Percentiles rank a stretch among this genome's conserved stretches.
These are phyloP conservation scores for Fopius arisanus DNA, from an alignment of 1,140 invertebrate species.

Conservation along the genomic window DNA sequence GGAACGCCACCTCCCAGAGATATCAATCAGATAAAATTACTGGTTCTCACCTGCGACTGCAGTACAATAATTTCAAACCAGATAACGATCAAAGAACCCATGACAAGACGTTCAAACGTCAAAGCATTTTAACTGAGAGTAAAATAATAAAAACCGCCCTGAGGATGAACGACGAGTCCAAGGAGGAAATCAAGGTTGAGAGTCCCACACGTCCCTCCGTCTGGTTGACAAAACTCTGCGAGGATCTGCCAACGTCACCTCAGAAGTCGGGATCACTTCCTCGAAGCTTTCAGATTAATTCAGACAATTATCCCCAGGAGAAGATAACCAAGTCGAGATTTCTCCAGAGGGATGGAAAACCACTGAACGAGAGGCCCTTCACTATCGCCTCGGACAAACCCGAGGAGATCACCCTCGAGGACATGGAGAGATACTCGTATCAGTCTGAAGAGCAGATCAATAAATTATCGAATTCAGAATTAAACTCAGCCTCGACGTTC, in stretches of 20 bases:
- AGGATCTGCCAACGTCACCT: conserved; percentile 62
- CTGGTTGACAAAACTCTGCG: conserved; percentile 70
- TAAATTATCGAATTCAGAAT: conserved; percentile 55
- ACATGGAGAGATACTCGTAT: conserved; percentile 69
- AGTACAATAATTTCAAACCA: conserved; percentile 51
- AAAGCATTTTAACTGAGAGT: conserved; percentile 53
- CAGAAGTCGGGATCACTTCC: conserved; percentile 81
- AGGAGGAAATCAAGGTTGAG: conserved; percentile 49
- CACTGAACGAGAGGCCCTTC: conserved; percentile 69
- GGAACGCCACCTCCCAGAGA: conserved; percentile 46
- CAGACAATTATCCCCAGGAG: conserved; percentile 36
- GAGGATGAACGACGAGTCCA: conserved; percentile 53
- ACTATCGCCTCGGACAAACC: conserved; percentile 74
- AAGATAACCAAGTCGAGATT: conserved; percentile 54
- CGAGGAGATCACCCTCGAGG: conserved; percentile 62
- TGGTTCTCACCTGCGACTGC: conserved; percentile 27
- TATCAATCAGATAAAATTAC: conserved; percentile 37
- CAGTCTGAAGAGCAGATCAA: conserved; percentile 62
- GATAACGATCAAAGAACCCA: conserved; percentile 9
- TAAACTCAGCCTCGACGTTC: conserved; percentile 50
- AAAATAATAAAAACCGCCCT: conserved; percentile 53
- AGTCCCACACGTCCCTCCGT: conserved; percentile 69
- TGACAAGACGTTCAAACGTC: conserved; percentile 48
- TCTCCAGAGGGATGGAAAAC: conserved; percentile 59
- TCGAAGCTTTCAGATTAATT: conserved; percentile 71